Conservation (phyloP, 2,113 vertebrate genomes). For the Pelusios castaneus region DNA sequence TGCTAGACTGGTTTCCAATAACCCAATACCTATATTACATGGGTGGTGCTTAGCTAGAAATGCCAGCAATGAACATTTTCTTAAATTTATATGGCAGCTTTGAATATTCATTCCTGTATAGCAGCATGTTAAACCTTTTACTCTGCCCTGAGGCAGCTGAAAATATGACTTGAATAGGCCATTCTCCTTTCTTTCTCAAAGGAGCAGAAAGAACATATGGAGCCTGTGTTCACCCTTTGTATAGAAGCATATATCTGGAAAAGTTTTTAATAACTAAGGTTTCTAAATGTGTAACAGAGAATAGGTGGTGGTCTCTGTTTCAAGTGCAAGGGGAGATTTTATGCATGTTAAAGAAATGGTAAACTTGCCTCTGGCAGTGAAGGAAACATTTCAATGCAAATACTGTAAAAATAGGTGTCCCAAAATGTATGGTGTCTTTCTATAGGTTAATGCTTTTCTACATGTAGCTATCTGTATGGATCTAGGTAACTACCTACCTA, state of each 20-base stretch:
- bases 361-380: constrained; percentile 24
- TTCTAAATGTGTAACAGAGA: neutral
- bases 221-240: neutral
- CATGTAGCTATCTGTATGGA: neutral
- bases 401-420: neutral
- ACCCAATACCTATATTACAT: neutral
- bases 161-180: neutral
- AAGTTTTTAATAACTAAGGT: neutral
- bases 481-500: neutral
- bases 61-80: neutral
- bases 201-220: neutral
- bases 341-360: neutral
- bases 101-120: constrained; percentile 2
- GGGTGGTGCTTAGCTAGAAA: neutral
- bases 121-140: neutral
- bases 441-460: neutral
- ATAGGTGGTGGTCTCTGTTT: neutral
- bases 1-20: neutral
- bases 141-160: neutral
- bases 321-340: neutral
- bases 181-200: neutral
- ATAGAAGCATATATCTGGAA: neutral
- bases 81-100: neutral
- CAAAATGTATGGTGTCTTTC: neutral
- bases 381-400: constrained; percentile 1